Evolutionary conservation across 2,888 invertebrate species (phyloP).

Genomic region (Elysia crispata): DNA sequence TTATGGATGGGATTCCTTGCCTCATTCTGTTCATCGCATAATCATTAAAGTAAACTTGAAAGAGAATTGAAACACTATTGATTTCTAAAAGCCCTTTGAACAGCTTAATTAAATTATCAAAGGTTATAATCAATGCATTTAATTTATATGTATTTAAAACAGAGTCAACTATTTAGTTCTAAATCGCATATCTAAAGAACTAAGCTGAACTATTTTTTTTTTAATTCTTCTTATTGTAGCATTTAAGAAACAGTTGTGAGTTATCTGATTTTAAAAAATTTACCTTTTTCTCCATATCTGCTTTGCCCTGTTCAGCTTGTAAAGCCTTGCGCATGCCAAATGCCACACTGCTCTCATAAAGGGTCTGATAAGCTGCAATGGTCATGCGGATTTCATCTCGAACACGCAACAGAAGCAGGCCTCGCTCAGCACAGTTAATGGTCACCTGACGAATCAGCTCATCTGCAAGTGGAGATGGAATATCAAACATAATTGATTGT

Average conservation of each 20-base stretch:
- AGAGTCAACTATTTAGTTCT: no score
- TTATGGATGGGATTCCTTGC: no score
- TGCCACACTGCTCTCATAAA: constrained; percentile 97
- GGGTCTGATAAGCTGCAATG: constrained; percentile 95
- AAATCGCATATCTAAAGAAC: not conserved
- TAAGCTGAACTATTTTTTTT: not conserved
- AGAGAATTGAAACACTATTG: no score
- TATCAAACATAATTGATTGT: not conserved
- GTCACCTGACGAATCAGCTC: constrained; percentile 95
- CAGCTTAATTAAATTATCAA: no score
- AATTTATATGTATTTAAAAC: no score
- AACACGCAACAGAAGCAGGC: constrained; percentile 92
- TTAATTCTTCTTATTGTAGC: not conserved
- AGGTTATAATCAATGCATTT: no score
- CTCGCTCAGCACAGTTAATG: constrained; percentile 97
- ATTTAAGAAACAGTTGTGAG: not conserved
- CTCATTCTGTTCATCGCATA: no score
- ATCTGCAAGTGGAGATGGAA: constrained; percentile 79
- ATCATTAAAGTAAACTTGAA: no score
- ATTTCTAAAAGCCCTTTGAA: no score
- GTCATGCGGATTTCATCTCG: constrained; percentile 98
- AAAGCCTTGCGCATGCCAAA: constrained; percentile 99
- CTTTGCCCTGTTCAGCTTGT: constrained; percentile 92
- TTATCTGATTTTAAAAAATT: not conserved
- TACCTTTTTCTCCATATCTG: constrained; percentile 77